These are phyloP conservation scores for Halcyon senegalensis DNA, from an alignment of 2,113 vertebrate species.

Conservation along the genomic window DNA sequence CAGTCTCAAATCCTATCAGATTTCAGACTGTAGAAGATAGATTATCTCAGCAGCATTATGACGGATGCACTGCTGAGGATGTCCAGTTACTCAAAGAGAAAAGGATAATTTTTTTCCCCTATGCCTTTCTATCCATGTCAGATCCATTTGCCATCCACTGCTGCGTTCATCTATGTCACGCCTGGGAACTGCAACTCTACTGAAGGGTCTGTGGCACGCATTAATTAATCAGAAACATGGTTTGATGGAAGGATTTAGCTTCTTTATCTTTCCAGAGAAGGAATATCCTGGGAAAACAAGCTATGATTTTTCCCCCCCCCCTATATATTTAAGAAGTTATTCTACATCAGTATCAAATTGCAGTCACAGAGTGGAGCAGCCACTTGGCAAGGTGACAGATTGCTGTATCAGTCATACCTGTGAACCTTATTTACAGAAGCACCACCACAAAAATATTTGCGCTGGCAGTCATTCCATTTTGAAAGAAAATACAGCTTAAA, in stretches of 20 bases:
- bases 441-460: slow-evolving; percentile 33
- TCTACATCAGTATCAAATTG: neutral
- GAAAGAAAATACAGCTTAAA: slow-evolving; percentile 23
- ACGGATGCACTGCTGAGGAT: neutral
- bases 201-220: accelerated
- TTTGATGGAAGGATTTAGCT: neutral
- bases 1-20: slow-evolving; percentile 36
- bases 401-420: slow-evolving; percentile 29
- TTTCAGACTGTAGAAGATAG: neutral
- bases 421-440: slow-evolving; percentile 25
- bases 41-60: neutral
- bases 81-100: slow-evolving; percentile 19
- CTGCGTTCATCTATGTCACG: neutral
- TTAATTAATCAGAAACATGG: neutral
- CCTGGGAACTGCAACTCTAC: neutral
- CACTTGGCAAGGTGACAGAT: neutral
- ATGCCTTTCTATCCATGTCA: neutral
- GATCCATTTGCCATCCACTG: neutral
- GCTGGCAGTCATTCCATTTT: neutral
- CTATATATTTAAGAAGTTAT: neutral
- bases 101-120: neutral
- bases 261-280: neutral
- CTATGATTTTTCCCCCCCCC: neutral
- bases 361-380: neutral
- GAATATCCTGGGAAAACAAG: neutral